Conservation (phyloP, 2,888 invertebrate species). For the Rutpela maculata region DNA sequence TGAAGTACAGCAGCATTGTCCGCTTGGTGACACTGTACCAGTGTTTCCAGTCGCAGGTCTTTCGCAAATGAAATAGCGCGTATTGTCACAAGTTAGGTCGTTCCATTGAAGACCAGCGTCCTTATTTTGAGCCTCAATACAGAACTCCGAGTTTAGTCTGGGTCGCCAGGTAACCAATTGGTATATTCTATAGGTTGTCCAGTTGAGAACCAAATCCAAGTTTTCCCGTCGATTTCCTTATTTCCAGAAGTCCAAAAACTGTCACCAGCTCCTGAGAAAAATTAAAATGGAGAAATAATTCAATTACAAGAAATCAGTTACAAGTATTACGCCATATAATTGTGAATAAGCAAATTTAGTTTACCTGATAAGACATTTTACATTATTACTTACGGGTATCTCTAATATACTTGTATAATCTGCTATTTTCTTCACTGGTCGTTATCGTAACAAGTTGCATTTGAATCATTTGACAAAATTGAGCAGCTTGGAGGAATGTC, state of each 20-base stretch:
- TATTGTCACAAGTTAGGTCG: conserved; percentile 44
- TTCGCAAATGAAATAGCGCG: conserved; percentile 50
- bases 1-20: too few species aligned
- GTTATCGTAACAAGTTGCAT: background rate
- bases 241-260: conserved; percentile 51
- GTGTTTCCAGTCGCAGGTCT: background rate
- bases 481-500: background rate
- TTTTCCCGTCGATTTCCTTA: conserved; percentile 45
- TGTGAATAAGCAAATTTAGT: too few species aligned
- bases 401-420: conserved; percentile 7
- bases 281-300: too few species aligned
- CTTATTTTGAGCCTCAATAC: conserved; percentile 43
- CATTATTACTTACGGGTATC: background rate
- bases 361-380: too few species aligned
- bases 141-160: conserved; percentile 49
- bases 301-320: too few species aligned
- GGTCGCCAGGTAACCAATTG: conserved; percentile 50
- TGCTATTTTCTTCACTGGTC: background rate
- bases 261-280: background rate
- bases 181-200: conserved; percentile 45
- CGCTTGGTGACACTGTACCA: background rate
- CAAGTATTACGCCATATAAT: too few species aligned
- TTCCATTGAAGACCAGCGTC: conserved; percentile 47
- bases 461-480: background rate
- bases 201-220: conserved; percentile 50